phyloP scores from a whole-genome alignment of 2,113 vertebrate genomes.

The Myocastor coypus region DNA sequence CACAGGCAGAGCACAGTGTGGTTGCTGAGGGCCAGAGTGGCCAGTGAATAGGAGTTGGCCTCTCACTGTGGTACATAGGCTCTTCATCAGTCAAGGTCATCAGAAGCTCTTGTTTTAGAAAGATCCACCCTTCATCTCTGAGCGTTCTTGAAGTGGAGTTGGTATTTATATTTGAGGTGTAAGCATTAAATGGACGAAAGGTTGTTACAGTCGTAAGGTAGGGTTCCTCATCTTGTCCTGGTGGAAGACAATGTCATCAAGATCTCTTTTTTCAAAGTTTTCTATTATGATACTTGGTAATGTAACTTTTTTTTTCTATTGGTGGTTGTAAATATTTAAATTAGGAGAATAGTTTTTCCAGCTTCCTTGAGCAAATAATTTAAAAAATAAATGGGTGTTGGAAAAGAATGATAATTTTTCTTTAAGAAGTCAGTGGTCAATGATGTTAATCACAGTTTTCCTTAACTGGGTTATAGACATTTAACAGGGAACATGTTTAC shows the following conservation, averaged over 20 bases:
- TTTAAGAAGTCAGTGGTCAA: background rate
- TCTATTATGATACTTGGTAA: background rate
- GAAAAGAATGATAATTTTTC: slow-evolving; percentile 41
- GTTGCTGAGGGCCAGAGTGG: background rate
- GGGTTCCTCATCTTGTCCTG: background rate
- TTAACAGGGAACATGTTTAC: slow-evolving; percentile 41
- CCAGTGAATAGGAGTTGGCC: background rate
- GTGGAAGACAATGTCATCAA: background rate
- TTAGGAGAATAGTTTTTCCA: slow-evolving; percentile 39
- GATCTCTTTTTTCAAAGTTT: background rate
- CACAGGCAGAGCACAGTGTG: background rate
- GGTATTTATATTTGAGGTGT: slow-evolving; percentile 4
- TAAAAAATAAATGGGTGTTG: slow-evolving; percentile 18
- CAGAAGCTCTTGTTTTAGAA: slow-evolving; percentile 36
- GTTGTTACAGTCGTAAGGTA: slow-evolving; percentile 12
- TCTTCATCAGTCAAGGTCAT: background rate
- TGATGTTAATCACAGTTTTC: slow-evolving; percentile 21
- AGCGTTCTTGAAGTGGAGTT: slow-evolving; percentile 32
- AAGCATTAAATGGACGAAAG: background rate
- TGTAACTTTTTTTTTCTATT: background rate
- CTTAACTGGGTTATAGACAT: background rate
- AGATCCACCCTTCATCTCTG: background rate
- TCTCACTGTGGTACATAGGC: background rate
- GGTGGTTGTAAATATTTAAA: slow-evolving; percentile 40
- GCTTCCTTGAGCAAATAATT: slow-evolving; percentile 53